A percentile compares a stretch with the other conserved stretches of the same genome.
These are phyloP conservation scores for Bovichtus diacanthus DNA, from an alignment of 2,797 vertebrate genomes.

Conservation along the genomic window DNA sequence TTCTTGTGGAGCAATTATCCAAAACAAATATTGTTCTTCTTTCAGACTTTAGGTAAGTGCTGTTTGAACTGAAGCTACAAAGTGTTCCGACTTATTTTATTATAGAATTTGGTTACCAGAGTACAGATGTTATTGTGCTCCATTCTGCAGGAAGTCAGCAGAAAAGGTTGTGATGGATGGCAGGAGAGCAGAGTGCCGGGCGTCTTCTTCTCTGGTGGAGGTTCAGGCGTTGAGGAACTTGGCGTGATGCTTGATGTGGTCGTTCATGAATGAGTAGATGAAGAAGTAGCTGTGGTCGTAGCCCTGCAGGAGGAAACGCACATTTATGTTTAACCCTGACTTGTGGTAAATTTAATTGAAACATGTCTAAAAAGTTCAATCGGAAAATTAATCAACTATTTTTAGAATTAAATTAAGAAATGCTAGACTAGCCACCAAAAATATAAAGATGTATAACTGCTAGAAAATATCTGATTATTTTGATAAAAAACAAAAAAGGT, in stretches of 20 bases:
- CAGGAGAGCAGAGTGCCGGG: slow-evolving; percentile 1
- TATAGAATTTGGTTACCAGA: not conserved
- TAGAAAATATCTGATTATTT: too few relatives aligned
- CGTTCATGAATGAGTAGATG: slow-evolving; percentile 92
- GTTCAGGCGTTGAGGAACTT: slow-evolving; percentile 91
- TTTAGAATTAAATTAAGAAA: too few relatives aligned
- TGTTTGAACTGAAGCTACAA: not conserved
- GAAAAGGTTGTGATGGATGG: accelerated
- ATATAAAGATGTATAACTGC: too few relatives aligned
- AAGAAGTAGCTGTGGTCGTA: slow-evolving; percentile 99
- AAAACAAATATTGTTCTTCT: not conserved
- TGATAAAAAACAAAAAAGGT: too few relatives aligned
- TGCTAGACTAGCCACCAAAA: too few relatives aligned
- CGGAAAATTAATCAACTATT: too few relatives aligned
- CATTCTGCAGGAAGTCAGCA: not conserved
- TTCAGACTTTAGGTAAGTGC: not conserved
- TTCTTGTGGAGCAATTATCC: not conserved
- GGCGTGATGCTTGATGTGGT: slow-evolving; percentile 96
- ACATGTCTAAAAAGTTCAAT: too few relatives aligned
- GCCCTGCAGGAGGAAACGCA: too few relatives aligned
- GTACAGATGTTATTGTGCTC: not conserved
- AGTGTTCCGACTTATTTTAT: not conserved
- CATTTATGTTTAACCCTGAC: too few relatives aligned
- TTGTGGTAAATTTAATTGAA: too few relatives aligned
- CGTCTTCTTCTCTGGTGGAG: accelerated